These are phyloP conservation scores for Labeo catla DNA, from an alignment of 2,113 vertebrate species.

Conservation along the genomic window DNA sequence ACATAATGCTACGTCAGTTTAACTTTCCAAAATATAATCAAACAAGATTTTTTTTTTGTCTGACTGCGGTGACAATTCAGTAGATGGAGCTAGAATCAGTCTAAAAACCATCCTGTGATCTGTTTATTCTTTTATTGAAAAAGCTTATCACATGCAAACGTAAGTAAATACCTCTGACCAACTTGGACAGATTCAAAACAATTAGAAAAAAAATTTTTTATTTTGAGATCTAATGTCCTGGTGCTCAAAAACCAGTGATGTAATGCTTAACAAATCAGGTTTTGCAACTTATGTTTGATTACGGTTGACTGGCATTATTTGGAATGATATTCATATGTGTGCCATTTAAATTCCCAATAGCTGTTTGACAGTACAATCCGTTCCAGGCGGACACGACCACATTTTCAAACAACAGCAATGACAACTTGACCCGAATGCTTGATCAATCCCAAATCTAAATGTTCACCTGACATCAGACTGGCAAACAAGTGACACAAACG, in stretches of 20 bases:
- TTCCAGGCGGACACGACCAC: not conserved
- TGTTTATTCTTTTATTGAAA: not conserved
- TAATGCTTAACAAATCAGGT: not conserved
- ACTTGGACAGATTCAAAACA: not conserved
- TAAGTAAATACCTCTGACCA: not conserved
- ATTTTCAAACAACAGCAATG: not conserved
- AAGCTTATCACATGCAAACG: not conserved
- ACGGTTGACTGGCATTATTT: not conserved
- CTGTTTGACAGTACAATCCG: not conserved
- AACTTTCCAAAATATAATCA: not conserved
- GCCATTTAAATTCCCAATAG: not conserved
- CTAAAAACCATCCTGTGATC: not conserved
- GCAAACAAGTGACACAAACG: conserved; percentile 19
- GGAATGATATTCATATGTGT: not conserved
- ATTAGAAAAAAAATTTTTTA: not conserved
- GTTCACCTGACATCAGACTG: not conserved
- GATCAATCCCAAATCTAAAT: not conserved
- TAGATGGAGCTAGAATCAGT: not conserved
- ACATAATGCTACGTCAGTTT: not conserved
- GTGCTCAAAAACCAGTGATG: not conserved
- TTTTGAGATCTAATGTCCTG: not conserved
- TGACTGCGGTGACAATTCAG: not conserved
- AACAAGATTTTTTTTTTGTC: not conserved
- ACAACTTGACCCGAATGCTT: not conserved
- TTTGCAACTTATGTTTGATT: not conserved